Evolutionary conservation across 2,113 vertebrate species (phyloP).

Genomic region (Emydocephalus ijimae): DNA sequence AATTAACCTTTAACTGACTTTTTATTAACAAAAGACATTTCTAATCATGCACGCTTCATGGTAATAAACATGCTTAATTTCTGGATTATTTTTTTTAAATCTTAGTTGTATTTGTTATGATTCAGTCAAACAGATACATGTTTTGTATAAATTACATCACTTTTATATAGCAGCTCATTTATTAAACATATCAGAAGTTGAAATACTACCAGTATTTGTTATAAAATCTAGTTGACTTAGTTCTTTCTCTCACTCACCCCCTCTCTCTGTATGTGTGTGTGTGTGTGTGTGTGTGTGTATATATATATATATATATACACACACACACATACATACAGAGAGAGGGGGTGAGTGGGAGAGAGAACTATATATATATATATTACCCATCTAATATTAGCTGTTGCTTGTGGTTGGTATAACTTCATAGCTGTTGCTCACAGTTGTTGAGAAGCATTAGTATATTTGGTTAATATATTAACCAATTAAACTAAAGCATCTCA

Average conservation of each 20-base stretch:
- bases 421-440: too few species aligned
- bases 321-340: too few species aligned
- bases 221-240: constrained; percentile 11
- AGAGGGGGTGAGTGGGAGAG: too few species aligned
- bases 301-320: too few species aligned
- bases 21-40: neutral
- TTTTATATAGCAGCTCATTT: accelerated
- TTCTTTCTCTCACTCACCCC: neutral
- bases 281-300: too few species aligned
- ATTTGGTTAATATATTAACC: neutral
- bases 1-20: neutral
- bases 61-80: neutral
- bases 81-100: neutral
- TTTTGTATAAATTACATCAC: accelerated
- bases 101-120: neutral
- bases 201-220: neutral
- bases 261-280: too few species aligned
- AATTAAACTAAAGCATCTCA: constrained; percentile 34
- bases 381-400: too few species aligned
- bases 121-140: accelerated
- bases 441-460: too few species aligned
- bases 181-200: neutral
- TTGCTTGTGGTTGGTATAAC: too few species aligned
- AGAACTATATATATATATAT: too few species aligned
- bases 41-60: neutral